Conservation (phyloP, 2,113 vertebrate species). For the Dolichallabes microphthalmus region DNA sequence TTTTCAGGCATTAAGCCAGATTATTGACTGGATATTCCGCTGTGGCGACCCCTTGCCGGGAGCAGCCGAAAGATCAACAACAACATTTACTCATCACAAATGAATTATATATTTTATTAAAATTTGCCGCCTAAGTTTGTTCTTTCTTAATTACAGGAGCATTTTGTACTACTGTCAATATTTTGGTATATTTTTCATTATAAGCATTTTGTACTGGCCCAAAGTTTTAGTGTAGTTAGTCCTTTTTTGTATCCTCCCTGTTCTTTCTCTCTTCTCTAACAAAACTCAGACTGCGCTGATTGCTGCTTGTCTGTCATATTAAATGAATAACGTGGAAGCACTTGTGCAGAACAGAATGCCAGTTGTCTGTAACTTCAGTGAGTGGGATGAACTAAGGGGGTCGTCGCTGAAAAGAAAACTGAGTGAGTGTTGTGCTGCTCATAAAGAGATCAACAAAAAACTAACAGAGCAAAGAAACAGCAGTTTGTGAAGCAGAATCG, state of each 20-base stretch:
- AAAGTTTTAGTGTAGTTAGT: background rate
- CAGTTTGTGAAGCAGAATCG: slow-evolving; percentile 22
- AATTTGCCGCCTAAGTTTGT: too few relatives aligned
- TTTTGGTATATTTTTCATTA: background rate
- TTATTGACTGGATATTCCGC: too few relatives aligned
- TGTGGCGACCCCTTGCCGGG: too few relatives aligned
- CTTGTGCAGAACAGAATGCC: background rate
- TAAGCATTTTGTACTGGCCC: background rate
- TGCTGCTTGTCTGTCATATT: background rate
- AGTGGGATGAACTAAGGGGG: slow-evolving; percentile 14
- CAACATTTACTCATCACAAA: background rate
- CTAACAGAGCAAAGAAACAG: background rate
- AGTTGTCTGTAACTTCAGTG: slow-evolving; percentile 2
- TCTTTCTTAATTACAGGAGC: too few relatives aligned
- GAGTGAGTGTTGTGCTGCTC: background rate
- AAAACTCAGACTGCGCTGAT: background rate
- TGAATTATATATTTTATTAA: background rate
- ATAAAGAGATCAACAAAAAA: background rate
- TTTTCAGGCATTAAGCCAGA: background rate
- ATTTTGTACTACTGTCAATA: background rate
- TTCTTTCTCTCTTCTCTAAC: background rate
- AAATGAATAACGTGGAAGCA: background rate
- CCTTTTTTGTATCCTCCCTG: background rate
- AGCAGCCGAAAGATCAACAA: too few relatives aligned
- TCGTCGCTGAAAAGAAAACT: background rate